phyloP scores from a whole-genome alignment of 2,888 invertebrate species.

The Eudemis profundana region DNA sequence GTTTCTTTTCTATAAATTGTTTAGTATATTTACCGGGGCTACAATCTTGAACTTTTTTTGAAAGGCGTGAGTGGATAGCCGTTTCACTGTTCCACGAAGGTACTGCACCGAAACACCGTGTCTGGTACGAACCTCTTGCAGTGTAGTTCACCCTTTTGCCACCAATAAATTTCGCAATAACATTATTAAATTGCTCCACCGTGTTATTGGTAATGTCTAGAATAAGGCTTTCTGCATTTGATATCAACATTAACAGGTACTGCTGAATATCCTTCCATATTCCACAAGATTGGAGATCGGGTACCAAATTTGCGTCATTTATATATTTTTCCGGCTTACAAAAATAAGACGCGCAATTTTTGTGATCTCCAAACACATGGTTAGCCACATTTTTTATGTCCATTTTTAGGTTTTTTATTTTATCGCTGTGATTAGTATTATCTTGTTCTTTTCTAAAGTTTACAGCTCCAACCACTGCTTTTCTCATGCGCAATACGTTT shows the following conservation, averaged over 20 bases:
- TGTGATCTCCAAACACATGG: slow-evolving; percentile 13
- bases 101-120: too few species aligned
- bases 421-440: neutral
- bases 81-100: too few species aligned
- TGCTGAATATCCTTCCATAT: neutral
- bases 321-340: neutral
- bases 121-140: too few species aligned
- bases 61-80: too few species aligned
- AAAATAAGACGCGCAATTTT: slow-evolving; percentile 6
- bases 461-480: slow-evolving; percentile 7
- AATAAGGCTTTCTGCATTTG: slow-evolving; percentile 9
- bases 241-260: neutral
- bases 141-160: too few species aligned
- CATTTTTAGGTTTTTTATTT: slow-evolving; percentile 13
- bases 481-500: slow-evolving; percentile 6
- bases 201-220: too few species aligned
- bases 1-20: too few species aligned
- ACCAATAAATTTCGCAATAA: too few species aligned
- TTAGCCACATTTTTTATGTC: neutral
- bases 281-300: neutral
- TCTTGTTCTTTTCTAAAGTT: slow-evolving; percentile 7
- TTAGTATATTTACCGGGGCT: too few species aligned
- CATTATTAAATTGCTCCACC: too few species aligned
- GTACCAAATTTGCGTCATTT: neutral
- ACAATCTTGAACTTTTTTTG: too few species aligned